Conservation (phyloP, 2,797 vertebrate species). For the Pseudochirops cupreus region DNA sequence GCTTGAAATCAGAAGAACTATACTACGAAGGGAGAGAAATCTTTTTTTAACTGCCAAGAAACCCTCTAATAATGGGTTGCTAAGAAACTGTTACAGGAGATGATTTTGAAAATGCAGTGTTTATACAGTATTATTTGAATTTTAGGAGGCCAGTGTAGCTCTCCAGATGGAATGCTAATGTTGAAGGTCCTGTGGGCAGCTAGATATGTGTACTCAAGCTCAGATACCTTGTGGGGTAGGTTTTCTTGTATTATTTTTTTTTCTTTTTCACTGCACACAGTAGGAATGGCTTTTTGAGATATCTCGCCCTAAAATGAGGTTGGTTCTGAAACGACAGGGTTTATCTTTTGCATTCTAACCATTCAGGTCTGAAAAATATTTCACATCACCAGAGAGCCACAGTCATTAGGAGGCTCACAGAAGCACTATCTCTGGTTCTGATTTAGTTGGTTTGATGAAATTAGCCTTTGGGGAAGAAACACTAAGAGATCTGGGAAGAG, state of each 20-base stretch:
- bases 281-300: not conserved
- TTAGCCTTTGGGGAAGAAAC: not conserved
- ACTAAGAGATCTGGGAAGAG: not conserved
- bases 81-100: constrained; percentile 54
- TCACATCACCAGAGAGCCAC: not conserved
- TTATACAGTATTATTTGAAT: not conserved
- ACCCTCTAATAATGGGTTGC: constrained; percentile 58
- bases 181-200: not conserved
- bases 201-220: not conserved
- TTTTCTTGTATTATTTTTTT: not conserved
- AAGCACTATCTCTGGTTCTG: not conserved
- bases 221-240: not conserved
- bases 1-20: constrained; percentile 30
- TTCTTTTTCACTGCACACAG: not conserved
- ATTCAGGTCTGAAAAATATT: not conserved
- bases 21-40: constrained; percentile 29
- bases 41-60: constrained; percentile 49
- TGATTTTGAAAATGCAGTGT: constrained; percentile 2
- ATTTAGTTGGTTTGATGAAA: not conserved
- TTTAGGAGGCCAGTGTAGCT: constrained; percentile 6
- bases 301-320: not conserved
- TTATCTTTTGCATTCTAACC: not conserved
- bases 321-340: not conserved
- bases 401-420: not conserved
- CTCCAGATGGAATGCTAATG: not conserved